Conservation (phyloP, 2,888 invertebrate genomes). For the Drosophila suboccidentalis region DNA sequence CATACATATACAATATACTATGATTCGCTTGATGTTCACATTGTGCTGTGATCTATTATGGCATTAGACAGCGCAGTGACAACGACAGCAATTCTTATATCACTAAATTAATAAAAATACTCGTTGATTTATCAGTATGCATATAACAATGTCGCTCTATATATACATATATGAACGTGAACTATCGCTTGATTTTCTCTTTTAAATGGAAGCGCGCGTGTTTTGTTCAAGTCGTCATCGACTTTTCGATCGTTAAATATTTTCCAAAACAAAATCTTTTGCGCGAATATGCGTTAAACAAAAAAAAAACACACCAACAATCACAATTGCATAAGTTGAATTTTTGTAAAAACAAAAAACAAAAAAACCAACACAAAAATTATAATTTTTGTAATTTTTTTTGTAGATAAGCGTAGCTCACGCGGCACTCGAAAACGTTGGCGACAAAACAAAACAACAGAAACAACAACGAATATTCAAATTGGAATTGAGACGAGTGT, state of each 20-base stretch:
- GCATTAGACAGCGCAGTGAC: conserved; percentile 25
- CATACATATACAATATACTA: neutral
- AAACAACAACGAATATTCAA: conserved; percentile 1
- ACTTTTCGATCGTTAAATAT: neutral
- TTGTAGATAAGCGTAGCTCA: conserved; percentile 36
- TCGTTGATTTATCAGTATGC: conserved; percentile 2
- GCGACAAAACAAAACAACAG: neutral
- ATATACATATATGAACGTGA: conserved; percentile 16
- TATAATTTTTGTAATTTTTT: conserved; percentile 1
- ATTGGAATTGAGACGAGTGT: neutral
- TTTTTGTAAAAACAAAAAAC: neutral
- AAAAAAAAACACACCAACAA: conserved; percentile 8
- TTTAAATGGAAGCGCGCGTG: conserved; percentile 5
- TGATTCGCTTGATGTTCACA: conserved; percentile 36
- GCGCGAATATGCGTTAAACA: conserved; percentile 8
- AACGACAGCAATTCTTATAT: conserved; percentile 18
- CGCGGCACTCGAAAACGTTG: conserved; percentile 12
- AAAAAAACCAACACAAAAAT: conserved; percentile 4
- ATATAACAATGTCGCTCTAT: neutral
- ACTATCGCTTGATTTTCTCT: conserved; percentile 26
- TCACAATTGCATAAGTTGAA: conserved; percentile 2
- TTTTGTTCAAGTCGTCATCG: conserved; percentile 17
- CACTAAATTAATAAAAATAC: conserved; percentile 19
- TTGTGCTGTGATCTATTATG: conserved; percentile 28
- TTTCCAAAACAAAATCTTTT: neutral